phyloP scores from a whole-genome alignment of 2,797 vertebrate genomes.

The Sarcophilus harrisii region DNA sequence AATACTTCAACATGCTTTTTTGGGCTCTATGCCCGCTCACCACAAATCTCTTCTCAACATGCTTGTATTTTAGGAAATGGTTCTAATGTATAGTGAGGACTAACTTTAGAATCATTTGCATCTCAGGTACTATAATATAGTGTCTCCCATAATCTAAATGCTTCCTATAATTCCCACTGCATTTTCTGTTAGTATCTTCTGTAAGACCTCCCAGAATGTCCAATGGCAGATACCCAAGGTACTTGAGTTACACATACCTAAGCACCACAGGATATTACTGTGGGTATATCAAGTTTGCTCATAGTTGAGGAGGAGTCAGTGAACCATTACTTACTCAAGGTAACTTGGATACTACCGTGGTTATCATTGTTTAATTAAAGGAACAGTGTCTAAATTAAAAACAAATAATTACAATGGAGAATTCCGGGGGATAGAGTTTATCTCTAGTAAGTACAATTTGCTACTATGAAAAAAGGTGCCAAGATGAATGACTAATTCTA shows the following conservation, averaged over 20 bases:
- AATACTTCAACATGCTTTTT: not conserved
- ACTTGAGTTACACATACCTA: slow-evolving; percentile 3
- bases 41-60: slow-evolving; percentile 9
- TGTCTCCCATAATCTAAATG: slow-evolving; percentile 32
- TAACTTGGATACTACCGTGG: not conserved
- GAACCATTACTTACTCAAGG: not conserved
- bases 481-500: slow-evolving; percentile 2
- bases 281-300: slow-evolving; percentile 1
- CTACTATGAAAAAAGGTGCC: not conserved
- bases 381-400: slow-evolving; percentile 29
- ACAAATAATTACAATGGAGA: slow-evolving; percentile 39
- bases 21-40: not conserved
- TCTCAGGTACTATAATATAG: slow-evolving; percentile 37
- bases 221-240: not conserved
- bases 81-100: slow-evolving; percentile 1
- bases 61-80: slow-evolving; percentile 21
- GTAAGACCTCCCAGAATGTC: not conserved
- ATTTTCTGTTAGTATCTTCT: slow-evolving; percentile 32
- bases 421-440: not conserved
- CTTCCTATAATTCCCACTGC: slow-evolving; percentile 42
- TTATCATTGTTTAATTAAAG: not conserved
- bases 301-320: not conserved
- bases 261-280: not conserved
- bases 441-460: slow-evolving; percentile 5
- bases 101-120: slow-evolving; percentile 29